A percentile compares a stretch with the other conserved stretches of the same genome.
phyloP scores from a whole-genome alignment of 2,113 vertebrate species.

The Turnix velox region DNA sequence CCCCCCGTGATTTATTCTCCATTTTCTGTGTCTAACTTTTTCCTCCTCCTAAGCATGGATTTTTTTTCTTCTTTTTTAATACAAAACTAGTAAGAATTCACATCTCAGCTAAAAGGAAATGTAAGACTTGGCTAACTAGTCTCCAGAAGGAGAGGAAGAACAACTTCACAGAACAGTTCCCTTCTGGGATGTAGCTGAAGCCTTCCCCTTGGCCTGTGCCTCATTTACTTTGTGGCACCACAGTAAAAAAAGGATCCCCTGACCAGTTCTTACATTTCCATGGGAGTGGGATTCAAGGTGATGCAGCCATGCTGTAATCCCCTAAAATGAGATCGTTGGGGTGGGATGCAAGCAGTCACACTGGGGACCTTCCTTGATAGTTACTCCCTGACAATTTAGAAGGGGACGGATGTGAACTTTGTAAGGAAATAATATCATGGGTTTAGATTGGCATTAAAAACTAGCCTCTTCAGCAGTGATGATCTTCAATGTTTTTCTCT shows the following conservation, averaged over 20 bases:
- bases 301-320: not conserved
- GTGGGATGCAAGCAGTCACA: not conserved
- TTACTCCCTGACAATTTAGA: not conserved
- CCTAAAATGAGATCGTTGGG: not conserved
- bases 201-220: not conserved
- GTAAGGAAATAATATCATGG: not conserved
- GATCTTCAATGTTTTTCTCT: not conserved
- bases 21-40: not conserved
- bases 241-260: not conserved
- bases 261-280: not conserved
- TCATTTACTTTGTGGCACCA: not conserved
- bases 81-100: not conserved
- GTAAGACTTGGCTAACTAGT: not conserved
- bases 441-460: not conserved
- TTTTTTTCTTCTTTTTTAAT: too few relatives aligned
- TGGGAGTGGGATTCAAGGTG: not conserved
- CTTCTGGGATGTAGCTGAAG: not conserved
- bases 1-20: not conserved
- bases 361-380: not conserved
- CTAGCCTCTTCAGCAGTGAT: not conserved
- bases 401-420: not conserved
- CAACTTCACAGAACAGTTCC: not conserved
- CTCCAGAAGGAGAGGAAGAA: not conserved
- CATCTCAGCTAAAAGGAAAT: not conserved
- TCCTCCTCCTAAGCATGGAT: not conserved